phyloP scores from a whole-genome alignment of 2,113 vertebrate species.

The Tenebrosternarchus preto region DNA sequence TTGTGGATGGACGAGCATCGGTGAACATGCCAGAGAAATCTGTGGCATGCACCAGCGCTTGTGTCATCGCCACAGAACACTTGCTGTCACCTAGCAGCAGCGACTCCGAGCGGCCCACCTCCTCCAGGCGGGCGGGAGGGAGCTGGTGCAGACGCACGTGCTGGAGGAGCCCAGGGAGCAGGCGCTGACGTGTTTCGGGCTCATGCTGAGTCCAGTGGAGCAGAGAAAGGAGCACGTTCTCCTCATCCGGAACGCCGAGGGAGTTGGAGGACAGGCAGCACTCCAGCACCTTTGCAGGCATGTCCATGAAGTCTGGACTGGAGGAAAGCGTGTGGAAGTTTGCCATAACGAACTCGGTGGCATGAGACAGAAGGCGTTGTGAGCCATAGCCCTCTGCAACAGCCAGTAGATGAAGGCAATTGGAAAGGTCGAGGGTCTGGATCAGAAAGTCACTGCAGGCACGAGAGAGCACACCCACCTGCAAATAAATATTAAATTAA shows the following conservation, averaged over 20 bases:
- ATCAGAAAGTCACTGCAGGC: constrained; percentile 95
- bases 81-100: constrained; percentile 71
- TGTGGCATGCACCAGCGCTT: constrained; percentile 77
- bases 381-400: constrained; percentile 92
- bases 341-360: constrained; percentile 83
- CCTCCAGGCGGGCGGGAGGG: constrained; percentile 76
- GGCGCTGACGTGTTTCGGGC: constrained; percentile 74
- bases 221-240: constrained; percentile 81
- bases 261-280: constrained; percentile 83
- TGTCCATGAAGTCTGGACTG: constrained; percentile 88
- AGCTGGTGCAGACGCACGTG: constrained; percentile 89
- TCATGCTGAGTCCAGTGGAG: constrained; percentile 84
- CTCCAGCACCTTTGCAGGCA: constrained; percentile 83
- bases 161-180: constrained; percentile 80
- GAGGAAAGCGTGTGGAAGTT: constrained; percentile 84
- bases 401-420: constrained; percentile 88
- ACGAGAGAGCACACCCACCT: constrained; percentile 85
- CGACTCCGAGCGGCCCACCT: constrained; percentile 74
- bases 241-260: constrained; percentile 85
- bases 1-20: constrained; percentile 89
- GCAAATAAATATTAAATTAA: constrained; percentile 68
- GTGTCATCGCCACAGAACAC: constrained; percentile 73
- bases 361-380: constrained; percentile 76
- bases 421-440: constrained; percentile 85
- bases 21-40: constrained; percentile 81